Percentiles rank a stretch among this genome's conserved stretches.
Conservation (phyloP, 2,797 vertebrate genomes). For the Cirrhinus molitorella region DNA sequence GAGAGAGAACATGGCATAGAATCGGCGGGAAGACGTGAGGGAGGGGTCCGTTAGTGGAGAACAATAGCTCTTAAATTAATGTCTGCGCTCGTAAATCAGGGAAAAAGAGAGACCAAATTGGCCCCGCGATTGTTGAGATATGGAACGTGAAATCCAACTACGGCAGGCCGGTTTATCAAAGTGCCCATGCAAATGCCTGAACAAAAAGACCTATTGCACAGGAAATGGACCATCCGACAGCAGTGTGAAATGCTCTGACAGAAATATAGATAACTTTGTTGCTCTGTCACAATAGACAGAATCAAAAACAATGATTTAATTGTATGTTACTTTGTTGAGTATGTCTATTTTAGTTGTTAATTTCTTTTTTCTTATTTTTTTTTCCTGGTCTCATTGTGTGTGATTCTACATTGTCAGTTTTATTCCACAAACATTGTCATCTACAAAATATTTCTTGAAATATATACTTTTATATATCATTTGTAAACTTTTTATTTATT, state of each 20-base stretch:
- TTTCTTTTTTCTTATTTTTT: neutral
- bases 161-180: slow-evolving; percentile 30
- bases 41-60: slow-evolving; percentile 73
- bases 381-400: neutral
- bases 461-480: too few relatives aligned
- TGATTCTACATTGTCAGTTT: neutral
- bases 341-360: neutral
- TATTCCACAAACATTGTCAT: neutral
- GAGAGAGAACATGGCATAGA: slow-evolving; percentile 50
- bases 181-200: slow-evolving; percentile 46
- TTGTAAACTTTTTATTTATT: too few relatives aligned
- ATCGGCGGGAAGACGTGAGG: slow-evolving; percentile 66
- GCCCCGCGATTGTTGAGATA: slow-evolving; percentile 78
- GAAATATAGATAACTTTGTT: slow-evolving; percentile 42
- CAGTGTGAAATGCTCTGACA: slow-evolving; percentile 16
- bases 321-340: neutral
- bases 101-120: slow-evolving; percentile 79
- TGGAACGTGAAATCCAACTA: slow-evolving; percentile 53
- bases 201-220: slow-evolving; percentile 46
- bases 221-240: slow-evolving; percentile 37
- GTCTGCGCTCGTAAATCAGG: slow-evolving; percentile 82
- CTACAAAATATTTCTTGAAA: neutral
- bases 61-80: slow-evolving; percentile 86
- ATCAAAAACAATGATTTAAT: slow-evolving; percentile 9
- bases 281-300: slow-evolving; percentile 23